Conservation (phyloP, 1,140 invertebrate species). For the Steinernema feltiae region DNA sequence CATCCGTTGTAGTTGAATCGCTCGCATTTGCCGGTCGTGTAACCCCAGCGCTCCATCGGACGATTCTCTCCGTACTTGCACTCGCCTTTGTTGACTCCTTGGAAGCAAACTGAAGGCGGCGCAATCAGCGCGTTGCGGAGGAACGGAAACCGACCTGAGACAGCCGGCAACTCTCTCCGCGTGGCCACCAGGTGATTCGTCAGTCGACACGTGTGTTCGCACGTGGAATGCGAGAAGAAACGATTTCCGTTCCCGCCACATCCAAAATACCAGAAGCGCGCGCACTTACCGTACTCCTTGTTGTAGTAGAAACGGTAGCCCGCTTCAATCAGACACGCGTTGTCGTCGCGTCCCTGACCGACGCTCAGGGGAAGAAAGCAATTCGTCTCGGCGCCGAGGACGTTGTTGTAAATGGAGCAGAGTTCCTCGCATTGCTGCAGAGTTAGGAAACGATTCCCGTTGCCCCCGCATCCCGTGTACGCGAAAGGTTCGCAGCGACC, state of each 20-base stretch:
- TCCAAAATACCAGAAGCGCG: conserved; percentile 52
- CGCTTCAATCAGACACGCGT: conserved; percentile 37
- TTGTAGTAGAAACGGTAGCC: conserved; percentile 51
- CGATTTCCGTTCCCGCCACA: conserved; percentile 50
- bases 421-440: conserved; percentile 43
- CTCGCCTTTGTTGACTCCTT: conserved; percentile 30
- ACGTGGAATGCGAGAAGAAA: conserved; percentile 37
- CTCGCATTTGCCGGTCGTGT: conserved; percentile 53
- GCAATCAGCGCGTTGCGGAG: not conserved
- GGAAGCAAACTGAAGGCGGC: conserved; percentile 40
- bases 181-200: not conserved
- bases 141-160: not conserved
- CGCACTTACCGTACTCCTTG: conserved; percentile 43
- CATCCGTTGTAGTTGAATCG: conserved; percentile 59
- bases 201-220: conserved; percentile 38
- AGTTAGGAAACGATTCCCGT: conserved; percentile 50
- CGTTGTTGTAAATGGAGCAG: conserved; percentile 29
- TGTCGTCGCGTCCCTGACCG: conserved; percentile 44
- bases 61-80: conserved; percentile 38
- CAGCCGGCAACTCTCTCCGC: conserved; percentile 6
- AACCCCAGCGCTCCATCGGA: conserved; percentile 55
- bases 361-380: conserved; percentile 45
- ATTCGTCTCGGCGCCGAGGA: conserved; percentile 37
- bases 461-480: conserved; percentile 51
- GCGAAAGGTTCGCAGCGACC: conserved; percentile 43